These are phyloP conservation scores for Gracilinanus agilis DNA, from an alignment of 2,113 vertebrate genomes.

Conservation along the genomic window DNA sequence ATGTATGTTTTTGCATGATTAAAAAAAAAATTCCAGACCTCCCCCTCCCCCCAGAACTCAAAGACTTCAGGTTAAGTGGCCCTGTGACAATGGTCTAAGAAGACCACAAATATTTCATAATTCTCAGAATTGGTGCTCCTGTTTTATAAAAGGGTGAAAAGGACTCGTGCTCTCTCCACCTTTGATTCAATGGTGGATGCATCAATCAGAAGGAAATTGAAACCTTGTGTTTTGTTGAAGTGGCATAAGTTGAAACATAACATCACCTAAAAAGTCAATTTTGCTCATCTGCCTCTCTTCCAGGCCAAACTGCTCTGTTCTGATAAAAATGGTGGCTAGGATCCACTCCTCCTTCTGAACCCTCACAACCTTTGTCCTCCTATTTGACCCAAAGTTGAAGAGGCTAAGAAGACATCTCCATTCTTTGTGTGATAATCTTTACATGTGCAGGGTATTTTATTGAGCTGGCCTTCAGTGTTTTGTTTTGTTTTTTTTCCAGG, in stretches of 20 bases:
- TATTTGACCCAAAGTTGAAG: neutral
- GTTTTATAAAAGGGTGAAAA: neutral
- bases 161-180: neutral
- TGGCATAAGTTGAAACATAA: constrained; percentile 28
- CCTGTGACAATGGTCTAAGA: constrained; percentile 22
- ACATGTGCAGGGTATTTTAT: constrained; percentile 21
- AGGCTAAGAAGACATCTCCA: constrained; percentile 1
- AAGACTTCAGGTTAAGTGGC: constrained; percentile 8
- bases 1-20: no score
- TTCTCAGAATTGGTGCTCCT: neutral
- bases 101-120: neutral
- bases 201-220: neutral
- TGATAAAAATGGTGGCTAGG: constrained; percentile 15
- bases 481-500: constrained; percentile 31
- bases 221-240: neutral
- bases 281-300: constrained; percentile 21
- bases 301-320: constrained; percentile 18
- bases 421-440: constrained; percentile 23
- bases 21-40: no score
- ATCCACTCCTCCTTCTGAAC: constrained; percentile 20
- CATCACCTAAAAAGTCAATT: neutral
- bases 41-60: neutral
- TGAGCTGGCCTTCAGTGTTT: constrained; percentile 27
- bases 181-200: constrained; percentile 8
- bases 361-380: neutral